Percentiles rank a stretch among this genome's conserved stretches.
Conservation (phyloP, 2,888 invertebrate genomes). For the Heliothis peltigera region DNA sequence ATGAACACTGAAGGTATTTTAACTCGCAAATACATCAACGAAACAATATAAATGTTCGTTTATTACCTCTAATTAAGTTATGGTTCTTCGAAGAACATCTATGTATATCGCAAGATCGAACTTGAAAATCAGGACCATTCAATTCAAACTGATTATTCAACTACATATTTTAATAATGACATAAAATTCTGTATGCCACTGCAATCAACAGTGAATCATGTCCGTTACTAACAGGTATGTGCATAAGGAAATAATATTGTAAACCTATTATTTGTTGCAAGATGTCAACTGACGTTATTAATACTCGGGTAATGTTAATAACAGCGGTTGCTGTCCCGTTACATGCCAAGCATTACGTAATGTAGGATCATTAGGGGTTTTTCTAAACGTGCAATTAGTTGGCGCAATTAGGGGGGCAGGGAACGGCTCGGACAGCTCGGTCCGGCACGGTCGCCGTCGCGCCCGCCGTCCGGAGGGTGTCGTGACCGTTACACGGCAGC, state of each 20-base stretch:
- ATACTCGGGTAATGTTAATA: slow-evolving; percentile 62
- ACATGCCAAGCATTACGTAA: slow-evolving; percentile 50
- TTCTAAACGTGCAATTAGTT: slow-evolving; percentile 70
- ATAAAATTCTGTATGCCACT: not conserved
- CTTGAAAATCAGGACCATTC: not conserved
- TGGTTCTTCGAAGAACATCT: not conserved
- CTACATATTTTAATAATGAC: not conserved
- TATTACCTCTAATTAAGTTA: not conserved
- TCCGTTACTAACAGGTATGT: slow-evolving; percentile 25
- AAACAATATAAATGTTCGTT: no score
- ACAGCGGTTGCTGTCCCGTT: slow-evolving; percentile 59
- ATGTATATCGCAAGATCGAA: no score
- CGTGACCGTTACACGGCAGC: slow-evolving; percentile 65
- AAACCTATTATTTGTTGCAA: slow-evolving; percentile 40
- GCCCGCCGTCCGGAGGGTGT: slow-evolving; percentile 62
- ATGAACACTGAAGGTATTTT: not conserved
- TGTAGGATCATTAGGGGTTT: slow-evolving; percentile 64
- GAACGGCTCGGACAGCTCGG: slow-evolving; percentile 25
- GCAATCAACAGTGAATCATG: slow-evolving; percentile 24
- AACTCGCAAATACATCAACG: not conserved
- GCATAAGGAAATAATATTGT: slow-evolving; percentile 31
- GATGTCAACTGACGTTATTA: slow-evolving; percentile 48
- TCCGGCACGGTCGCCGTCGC: slow-evolving; percentile 22
- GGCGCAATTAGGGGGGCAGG: slow-evolving; percentile 65
- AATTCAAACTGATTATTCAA: not conserved